Base-by-base conservation (phyloP, 2,888 invertebrate species). In the Argynnis bischoffii region DNA sequence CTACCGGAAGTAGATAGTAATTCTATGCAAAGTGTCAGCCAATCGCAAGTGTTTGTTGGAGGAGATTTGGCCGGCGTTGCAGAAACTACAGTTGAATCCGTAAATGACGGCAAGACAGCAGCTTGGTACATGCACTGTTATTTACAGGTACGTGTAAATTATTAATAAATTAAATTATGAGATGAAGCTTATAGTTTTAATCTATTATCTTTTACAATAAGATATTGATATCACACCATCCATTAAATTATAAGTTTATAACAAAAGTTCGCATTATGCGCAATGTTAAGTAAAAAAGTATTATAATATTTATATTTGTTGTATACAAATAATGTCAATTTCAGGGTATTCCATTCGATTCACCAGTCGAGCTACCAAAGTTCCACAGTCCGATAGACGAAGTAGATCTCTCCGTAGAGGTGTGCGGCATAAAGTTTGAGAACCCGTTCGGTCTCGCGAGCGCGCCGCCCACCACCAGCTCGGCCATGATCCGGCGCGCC, bases 391-490 rank as follows among this genome's bases (percentile, higher is more conserved):
- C 97, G 0, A 97, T 99, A 66, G 99, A 99, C 82, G 94, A 96
- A 3, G 98, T 99, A 0, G 99, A 99, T 82, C 90, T 99, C 2
- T 97, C 98, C 0, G 96, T 99, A 14, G 96, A 98, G 78, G 94
- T 99, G 80, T 99, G 99, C 84, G 99, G 99, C 0, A 93, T 99
- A 4, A 96, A 95, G 82, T 99, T 99, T 82, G 96, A 97, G 86
- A 99, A 99, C 91, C 99, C 99, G 0, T 99, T 99, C 81, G 99
- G 99, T 0, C 89, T 99, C 71, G 99, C 99, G 3, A 99, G 98
- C 64, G 99, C 99, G 0, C 98, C 99, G 1, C 99, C 99, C 3
- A 97, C 98, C 6, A 99, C 99, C 1, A 96, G 96, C 68, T 95
- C 97, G 3, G 95, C 98, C 0, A 99, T 99, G 99, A 98, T 99